Evolutionary conservation across 2,113 vertebrate genomes (phyloP).

Genomic region (Pionites leucogaster): DNA sequence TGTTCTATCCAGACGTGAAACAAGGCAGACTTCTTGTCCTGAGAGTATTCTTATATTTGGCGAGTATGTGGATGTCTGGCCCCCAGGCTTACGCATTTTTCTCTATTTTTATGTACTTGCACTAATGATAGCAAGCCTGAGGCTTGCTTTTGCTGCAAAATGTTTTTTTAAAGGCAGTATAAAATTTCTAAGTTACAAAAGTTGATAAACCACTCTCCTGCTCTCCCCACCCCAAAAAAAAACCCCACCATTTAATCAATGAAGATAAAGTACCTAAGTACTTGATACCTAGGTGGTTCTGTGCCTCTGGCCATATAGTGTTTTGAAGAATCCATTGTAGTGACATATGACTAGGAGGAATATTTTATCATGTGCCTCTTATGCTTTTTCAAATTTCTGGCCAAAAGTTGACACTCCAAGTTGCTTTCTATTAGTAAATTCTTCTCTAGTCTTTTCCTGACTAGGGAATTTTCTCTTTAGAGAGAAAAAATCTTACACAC

Average conservation of each 20-base stretch:
- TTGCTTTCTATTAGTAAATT: background rate
- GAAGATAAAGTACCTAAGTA: background rate
- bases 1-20: background rate
- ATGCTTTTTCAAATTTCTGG: background rate
- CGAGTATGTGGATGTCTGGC: background rate
- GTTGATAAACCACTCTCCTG: background rate
- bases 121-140: background rate
- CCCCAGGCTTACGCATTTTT: background rate
- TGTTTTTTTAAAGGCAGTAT: background rate
- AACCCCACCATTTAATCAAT: rapidly evolving
- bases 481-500: background rate
- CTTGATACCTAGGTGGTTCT: background rate
- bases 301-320: background rate
- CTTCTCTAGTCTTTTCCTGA: background rate
- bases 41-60: background rate
- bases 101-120: background rate
- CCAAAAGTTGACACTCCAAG: background rate
- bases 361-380: background rate
- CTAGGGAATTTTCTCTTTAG: background rate
- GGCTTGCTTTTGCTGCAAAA: background rate
- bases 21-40: background rate
- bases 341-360: background rate
- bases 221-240: background rate
- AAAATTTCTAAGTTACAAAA: background rate
- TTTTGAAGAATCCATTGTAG: background rate